phyloP scores from a whole-genome alignment of 2,797 vertebrate species.

The Trematomus bernacchii region DNA sequence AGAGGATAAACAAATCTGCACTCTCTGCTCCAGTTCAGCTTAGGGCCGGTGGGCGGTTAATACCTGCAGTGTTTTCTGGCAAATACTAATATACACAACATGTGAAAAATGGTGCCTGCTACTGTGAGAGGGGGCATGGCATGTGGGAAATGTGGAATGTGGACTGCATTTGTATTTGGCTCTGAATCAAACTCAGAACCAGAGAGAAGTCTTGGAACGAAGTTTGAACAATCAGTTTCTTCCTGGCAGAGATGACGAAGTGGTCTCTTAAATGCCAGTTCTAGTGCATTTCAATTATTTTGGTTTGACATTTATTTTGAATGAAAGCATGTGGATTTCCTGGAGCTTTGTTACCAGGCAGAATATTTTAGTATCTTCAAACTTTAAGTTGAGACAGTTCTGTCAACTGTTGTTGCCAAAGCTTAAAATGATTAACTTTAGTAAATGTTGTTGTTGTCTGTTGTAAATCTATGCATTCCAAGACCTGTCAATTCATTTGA shows the following conservation, averaged over 20 bases:
- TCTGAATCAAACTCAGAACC: slow-evolving; percentile 35
- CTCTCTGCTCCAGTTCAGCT: slow-evolving; percentile 21
- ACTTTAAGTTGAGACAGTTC: not conserved
- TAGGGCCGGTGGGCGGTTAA: slow-evolving; percentile 7
- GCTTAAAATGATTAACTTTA: not conserved
- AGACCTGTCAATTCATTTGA: not conserved
- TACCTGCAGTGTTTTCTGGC: slow-evolving; percentile 48
- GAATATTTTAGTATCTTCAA: not conserved
- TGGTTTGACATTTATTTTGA: slow-evolving; percentile 28
- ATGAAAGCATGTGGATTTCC: slow-evolving; percentile 15
- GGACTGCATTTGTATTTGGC: slow-evolving; percentile 16
- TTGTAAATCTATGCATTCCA: not conserved
- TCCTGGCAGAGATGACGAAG: slow-evolving; percentile 16
- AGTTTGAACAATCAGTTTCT: slow-evolving; percentile 36
- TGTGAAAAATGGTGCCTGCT: slow-evolving; percentile 59
- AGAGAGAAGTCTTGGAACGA: slow-evolving; percentile 28
- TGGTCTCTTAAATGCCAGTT: slow-evolving; percentile 9
- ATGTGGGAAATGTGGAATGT: slow-evolving; percentile 31
- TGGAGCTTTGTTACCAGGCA: slow-evolving; percentile 8
- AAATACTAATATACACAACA: slow-evolving; percentile 44
- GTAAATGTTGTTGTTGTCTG: not conserved
- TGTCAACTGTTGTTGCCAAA: not conserved
- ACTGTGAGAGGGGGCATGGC: slow-evolving; percentile 28
- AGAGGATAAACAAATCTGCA: slow-evolving; percentile 68
- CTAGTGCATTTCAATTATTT: slow-evolving; percentile 22